Evolutionary conservation across 2,888 invertebrate species (phyloP).

Genomic region (Meta bourneti): DNA sequence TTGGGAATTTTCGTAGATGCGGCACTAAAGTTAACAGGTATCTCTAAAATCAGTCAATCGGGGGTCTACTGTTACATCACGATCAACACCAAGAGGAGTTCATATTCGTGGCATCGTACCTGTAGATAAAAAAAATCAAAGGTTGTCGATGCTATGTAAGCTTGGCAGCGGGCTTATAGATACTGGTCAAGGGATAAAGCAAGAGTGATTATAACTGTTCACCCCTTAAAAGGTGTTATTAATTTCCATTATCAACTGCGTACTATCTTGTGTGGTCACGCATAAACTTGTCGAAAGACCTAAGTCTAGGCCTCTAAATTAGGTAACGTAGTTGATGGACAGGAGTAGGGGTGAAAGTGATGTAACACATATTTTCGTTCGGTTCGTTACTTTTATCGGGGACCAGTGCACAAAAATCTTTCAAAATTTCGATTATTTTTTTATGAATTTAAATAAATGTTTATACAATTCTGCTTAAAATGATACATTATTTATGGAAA

Average conservation of each 20-base stretch:
- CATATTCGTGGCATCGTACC: neutral
- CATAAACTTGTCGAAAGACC: neutral
- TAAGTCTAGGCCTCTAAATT: constrained; percentile 11
- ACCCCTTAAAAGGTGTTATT: constrained; percentile 42
- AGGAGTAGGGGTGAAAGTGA: neutral
- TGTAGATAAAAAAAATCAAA: constrained; percentile 15
- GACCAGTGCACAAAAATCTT: no score
- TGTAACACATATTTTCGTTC: no score
- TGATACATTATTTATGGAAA: no score
- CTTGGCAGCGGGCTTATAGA: neutral
- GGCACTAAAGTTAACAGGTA: neutral
- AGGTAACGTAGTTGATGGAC: neutral
- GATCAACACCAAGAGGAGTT: neutral
- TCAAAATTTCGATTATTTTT: no score
- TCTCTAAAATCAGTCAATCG: neutral
- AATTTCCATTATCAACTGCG: constrained; percentile 24
- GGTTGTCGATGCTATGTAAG: neutral
- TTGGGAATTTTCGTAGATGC: neutral
- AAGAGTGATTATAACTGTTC: constrained; percentile 17
- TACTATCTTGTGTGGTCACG: constrained; percentile 17
- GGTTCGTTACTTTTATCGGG: no score
- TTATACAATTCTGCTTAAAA: no score
- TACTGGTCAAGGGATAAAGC: neutral
- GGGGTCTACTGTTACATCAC: constrained; percentile 1
- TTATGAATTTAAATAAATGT: no score